Evolutionary conservation across 2,888 invertebrate genomes (phyloP), one percentile per base, ranked within the genome.

Genomic region (Zele albiditarsus): DNA sequence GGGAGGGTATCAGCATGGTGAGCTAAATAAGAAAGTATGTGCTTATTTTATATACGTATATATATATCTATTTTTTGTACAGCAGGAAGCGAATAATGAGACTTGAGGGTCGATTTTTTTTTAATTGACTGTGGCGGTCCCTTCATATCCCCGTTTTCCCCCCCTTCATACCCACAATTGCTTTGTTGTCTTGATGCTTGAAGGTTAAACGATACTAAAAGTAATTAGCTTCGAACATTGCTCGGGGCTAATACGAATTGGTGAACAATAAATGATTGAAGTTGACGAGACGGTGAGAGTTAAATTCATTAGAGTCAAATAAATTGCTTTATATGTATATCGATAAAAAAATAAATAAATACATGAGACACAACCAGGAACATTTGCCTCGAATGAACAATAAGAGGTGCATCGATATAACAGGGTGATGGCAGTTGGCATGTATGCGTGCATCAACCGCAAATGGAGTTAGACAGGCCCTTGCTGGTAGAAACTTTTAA

Each of bases 81-180:
- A 79, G 69, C 69, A 80, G 77, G 76, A 78, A 78, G 73, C 65
- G 72, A 49, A 76, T 79, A 81, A 81, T 77, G 75, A 80, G 79
- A 82, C 71, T 79, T 76, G 72, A 80, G 75, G 63, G 80, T 79
- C 76, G 74, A 73, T 76, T 80, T 75, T 77, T 78, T 77, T 77
- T 73, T 78, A 76, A 78, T 78, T 79, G 68, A 76, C 77, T 78
- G 68, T 75, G 20, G 71, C 76, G 12, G 77, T 73, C 75, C 62
- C 20, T 66, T 73, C 72, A 60, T 8, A 33, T 8, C 33, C 33
- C 8, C 33, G 8, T 8, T 8, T 33, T 33, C 33, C 2, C 46
- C 16, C n/a, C n/a, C 23, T 20, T 20, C 10, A 53, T 53, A 20
- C 20, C 20, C 4, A 20, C 53, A 20, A 23, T 53, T 23, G 23